Evolutionary conservation across 2,113 vertebrate genomes (phyloP).

Genomic region (Pholis gunnellus): DNA sequence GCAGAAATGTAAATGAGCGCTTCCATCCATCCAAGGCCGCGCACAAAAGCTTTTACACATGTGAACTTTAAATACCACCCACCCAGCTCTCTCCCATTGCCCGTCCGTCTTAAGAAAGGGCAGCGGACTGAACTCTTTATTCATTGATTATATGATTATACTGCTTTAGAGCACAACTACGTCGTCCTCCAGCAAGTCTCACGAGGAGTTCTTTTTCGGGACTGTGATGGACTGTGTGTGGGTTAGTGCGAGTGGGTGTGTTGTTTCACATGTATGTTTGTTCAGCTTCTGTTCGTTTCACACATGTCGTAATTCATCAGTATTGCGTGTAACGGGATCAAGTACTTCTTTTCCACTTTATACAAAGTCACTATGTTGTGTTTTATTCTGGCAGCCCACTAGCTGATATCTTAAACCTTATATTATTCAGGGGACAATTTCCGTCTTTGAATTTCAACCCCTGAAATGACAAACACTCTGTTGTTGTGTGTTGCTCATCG

Average conservation of each 20-base stretch:
- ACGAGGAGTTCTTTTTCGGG: constrained; percentile 24
- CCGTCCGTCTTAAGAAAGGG: constrained; percentile 69
- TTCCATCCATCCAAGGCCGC: constrained; percentile 60
- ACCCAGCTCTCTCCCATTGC: constrained; percentile 57
- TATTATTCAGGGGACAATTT: constrained; percentile 15
- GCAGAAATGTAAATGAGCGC: constrained; percentile 73
- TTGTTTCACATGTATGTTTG: constrained; percentile 28
- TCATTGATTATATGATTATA: constrained; percentile 75
- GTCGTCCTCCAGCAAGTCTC: constrained; percentile 45
- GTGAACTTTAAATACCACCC: constrained; percentile 81
- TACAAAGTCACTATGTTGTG: background rate
- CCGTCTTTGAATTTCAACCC: constrained; percentile 6
- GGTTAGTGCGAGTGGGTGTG: constrained; percentile 43
- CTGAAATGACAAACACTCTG: constrained; percentile 16
- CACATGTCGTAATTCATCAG: constrained; percentile 13
- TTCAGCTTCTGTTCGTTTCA: constrained; percentile 28
- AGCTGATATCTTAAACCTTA: background rate
- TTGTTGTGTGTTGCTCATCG: constrained; percentile 45
- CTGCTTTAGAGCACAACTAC: constrained; percentile 28
- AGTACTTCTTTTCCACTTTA: background rate
- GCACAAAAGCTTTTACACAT: constrained; percentile 62
- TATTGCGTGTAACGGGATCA: background rate
- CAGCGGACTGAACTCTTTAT: constrained; percentile 62
- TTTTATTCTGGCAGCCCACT: background rate
- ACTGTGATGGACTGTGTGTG: constrained; percentile 10